Evolutionary conservation across 2,113 vertebrate genomes (phyloP).

Genomic region (Peromyscus polionotus): DNA sequence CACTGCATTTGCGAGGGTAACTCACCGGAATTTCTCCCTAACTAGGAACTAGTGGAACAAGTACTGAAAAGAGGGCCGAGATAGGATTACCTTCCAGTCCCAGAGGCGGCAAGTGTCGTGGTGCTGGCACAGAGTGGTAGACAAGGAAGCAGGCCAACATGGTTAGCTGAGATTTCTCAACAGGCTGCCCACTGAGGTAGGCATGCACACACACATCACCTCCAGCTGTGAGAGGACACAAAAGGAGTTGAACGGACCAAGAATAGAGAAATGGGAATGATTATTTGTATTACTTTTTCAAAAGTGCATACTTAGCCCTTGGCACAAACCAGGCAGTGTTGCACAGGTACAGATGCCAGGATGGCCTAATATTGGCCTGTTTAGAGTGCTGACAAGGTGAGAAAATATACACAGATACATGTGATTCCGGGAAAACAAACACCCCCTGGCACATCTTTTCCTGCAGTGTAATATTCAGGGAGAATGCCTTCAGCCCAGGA

Average conservation of each 20-base stretch:
- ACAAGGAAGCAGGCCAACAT: slow-evolving; percentile 95
- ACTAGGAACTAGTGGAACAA: neutral
- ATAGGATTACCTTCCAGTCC: slow-evolving; percentile 91
- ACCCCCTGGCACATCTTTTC: neutral
- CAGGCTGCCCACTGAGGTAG: slow-evolving; percentile 90
- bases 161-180: slow-evolving; percentile 85
- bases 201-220: slow-evolving; percentile 88
- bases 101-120: slow-evolving; percentile 87
- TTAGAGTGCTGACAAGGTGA: neutral
- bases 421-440: neutral
- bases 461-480: neutral
- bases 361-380: neutral
- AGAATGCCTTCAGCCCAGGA: neutral
- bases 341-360: too few relatives aligned
- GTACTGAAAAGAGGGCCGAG: neutral
- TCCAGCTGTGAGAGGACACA: slow-evolving; percentile 87
- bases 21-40: neutral
- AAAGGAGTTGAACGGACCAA: neutral
- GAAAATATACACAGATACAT: neutral
- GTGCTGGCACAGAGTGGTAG: slow-evolving; percentile 94
- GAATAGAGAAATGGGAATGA: too few relatives aligned
- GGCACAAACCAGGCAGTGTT: neutral
- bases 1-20: neutral
- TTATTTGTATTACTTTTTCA: neutral
- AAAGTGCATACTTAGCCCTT: neutral